Conservation (phyloP, 2,888 invertebrate species). For the Polia nebulosa region DNA sequence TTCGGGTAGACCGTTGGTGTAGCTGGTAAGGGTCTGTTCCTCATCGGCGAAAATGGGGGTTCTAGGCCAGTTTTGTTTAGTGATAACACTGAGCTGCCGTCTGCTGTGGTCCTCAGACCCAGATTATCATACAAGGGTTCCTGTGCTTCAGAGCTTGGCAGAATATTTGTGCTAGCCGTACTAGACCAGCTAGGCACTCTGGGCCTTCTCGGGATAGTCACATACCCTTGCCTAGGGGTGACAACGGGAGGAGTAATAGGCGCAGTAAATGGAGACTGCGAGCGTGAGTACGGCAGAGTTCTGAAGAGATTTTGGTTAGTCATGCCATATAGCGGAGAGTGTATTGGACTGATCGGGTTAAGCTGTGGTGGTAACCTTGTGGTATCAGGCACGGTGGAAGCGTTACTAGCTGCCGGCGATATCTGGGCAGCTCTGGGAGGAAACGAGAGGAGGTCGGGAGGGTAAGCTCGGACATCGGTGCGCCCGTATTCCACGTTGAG, state of each 20-base stretch:
- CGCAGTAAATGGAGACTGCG: slow-evolving; percentile 94
- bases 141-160: slow-evolving; percentile 89
- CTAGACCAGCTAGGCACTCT: slow-evolving; percentile 96
- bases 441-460: slow-evolving; percentile 96
- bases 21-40: slow-evolving; percentile 92
- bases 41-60: slow-evolving; percentile 90
- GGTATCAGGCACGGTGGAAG: slow-evolving; percentile 95
- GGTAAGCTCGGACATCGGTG: slow-evolving; percentile 92
- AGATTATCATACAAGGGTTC: slow-evolving; percentile 97
- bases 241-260: slow-evolving; percentile 92
- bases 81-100: slow-evolving; percentile 95
- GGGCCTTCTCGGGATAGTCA: slow-evolving; percentile 96
- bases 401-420: slow-evolving; percentile 95
- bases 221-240: slow-evolving; percentile 95
- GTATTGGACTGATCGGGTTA: slow-evolving; percentile 92
- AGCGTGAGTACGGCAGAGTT: slow-evolving; percentile 95
- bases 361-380: slow-evolving; percentile 92
- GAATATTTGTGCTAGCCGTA: slow-evolving; percentile 90
- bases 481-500: slow-evolving; percentile 90
- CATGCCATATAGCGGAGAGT: slow-evolving; percentile 92
- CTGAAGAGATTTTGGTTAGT: slow-evolving; percentile 93
- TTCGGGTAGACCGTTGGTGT: slow-evolving; percentile 89
- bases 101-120: slow-evolving; percentile 95
- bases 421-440: slow-evolving; percentile 93
- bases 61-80: slow-evolving; percentile 93